Conservation (phyloP, 92 coral and sea anemone genomes). For the Palythoa heliodiscus region DNA sequence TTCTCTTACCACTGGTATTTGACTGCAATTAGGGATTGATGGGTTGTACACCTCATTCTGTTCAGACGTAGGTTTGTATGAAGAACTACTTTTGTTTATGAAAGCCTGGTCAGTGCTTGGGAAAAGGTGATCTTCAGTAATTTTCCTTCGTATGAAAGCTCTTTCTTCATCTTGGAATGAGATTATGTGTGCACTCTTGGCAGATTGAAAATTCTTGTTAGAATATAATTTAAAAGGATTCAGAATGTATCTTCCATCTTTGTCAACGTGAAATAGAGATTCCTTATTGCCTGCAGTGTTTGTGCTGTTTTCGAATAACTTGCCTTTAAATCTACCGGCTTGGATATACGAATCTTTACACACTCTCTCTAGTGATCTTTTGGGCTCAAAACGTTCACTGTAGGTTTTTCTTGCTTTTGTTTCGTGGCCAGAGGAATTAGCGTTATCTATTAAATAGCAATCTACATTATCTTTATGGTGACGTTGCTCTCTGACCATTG, state of each 20-base stretch:
- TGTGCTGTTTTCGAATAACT: neutral
- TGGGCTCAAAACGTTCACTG: neutral
- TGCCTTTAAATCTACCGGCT: neutral
- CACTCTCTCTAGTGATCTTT: neutral
- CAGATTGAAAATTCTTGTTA: neutral
- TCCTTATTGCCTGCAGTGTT: neutral
- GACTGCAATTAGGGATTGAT: no score
- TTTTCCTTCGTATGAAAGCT: neutral
- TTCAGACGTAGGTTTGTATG: neutral
- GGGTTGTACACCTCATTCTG: neutral
- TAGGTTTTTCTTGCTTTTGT: neutral
- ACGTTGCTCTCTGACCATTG: neutral
- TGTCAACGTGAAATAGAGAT: no score
- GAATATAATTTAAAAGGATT: neutral
- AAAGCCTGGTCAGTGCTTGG: neutral
- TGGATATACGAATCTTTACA: neutral
- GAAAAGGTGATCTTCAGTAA: neutral
- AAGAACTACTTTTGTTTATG: neutral
- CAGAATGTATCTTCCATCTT: neutral
- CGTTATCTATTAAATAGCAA: neutral
- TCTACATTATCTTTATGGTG: neutral
- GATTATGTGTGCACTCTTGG: neutral
- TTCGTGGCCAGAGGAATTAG: neutral
- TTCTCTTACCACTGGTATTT: neutral
- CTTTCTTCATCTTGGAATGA: neutral